These are phyloP conservation scores for Lucilia cuprina DNA, from an alignment of 1,140 invertebrate species.

Conservation along the genomic window DNA sequence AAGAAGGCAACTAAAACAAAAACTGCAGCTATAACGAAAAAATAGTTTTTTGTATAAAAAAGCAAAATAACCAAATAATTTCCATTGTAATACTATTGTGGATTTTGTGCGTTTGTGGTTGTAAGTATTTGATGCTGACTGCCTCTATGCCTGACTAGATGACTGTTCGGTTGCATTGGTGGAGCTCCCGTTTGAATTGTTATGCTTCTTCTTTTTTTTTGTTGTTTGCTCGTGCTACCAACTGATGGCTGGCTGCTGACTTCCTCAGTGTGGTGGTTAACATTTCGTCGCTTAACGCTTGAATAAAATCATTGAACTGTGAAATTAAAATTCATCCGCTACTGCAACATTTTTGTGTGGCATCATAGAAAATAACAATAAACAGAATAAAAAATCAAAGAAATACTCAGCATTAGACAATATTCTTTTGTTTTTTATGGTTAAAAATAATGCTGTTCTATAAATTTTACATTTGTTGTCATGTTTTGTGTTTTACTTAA, in stretches of 20 bases:
- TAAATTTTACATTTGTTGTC: conserved; percentile 3
- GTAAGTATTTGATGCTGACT: not conserved
- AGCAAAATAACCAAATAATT: not conserved
- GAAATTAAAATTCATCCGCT: conserved; percentile 31
- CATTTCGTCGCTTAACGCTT: conserved; percentile 30
- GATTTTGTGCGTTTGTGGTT: conserved; percentile 24
- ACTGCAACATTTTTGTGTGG: not conserved
- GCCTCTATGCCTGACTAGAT: not conserved
- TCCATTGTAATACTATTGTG: conserved; percentile 22
- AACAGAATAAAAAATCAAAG: not conserved
- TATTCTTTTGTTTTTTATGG: not conserved
- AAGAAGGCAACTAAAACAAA: not conserved
- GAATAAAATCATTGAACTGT: conserved; percentile 31
- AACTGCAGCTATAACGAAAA: not conserved
- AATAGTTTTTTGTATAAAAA: not conserved
- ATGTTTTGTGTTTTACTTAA: not conserved
- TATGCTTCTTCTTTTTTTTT: not conserved
- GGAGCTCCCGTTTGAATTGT: not conserved
- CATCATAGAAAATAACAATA: not conserved
- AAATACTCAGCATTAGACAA: not conserved
- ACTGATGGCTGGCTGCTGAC: conserved; percentile 8
- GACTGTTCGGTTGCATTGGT: not conserved
- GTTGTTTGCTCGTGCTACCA: not conserved
- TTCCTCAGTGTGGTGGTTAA: conserved; percentile 12
- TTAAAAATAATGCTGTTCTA: not conserved